These are phyloP conservation scores for Chaenogobius annularis DNA, from an alignment of 2,113 vertebrate species.

Conservation along the genomic window DNA sequence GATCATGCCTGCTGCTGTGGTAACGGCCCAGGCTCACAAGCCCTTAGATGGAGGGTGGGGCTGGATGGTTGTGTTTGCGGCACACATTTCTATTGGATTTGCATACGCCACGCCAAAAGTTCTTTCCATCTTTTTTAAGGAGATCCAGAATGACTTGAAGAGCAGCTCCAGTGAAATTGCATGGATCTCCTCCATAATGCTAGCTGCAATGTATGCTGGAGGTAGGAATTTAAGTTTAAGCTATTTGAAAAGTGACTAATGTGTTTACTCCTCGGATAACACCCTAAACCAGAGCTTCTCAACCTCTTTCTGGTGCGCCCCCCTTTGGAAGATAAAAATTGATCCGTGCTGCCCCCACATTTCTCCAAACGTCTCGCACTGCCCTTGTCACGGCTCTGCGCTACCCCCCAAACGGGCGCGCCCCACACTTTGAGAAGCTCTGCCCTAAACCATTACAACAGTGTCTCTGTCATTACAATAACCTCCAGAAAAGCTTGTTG, in stretches of 20 bases:
- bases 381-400: too few relatives aligned
- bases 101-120: slow-evolving; percentile 83
- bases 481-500: background rate
- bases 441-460: too few relatives aligned
- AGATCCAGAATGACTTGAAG: slow-evolving; percentile 82
- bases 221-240: slow-evolving; percentile 68
- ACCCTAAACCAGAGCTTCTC: background rate
- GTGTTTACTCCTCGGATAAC: background rate
- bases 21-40: slow-evolving; percentile 21
- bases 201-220: slow-evolving; percentile 80
- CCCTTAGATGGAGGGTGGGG: slow-evolving; percentile 83
- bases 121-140: slow-evolving; percentile 82
- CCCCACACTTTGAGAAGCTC: too few relatives aligned
- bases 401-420: too few relatives aligned
- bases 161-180: slow-evolving; percentile 79
- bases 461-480: too few relatives aligned
- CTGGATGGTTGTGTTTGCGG: slow-evolving; percentile 78
- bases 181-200: slow-evolving; percentile 82
- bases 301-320: too few relatives aligned
- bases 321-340: too few relatives aligned
- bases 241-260: background rate
- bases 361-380: too few relatives aligned
- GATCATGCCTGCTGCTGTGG: slow-evolving; percentile 61
- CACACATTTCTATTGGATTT: slow-evolving; percentile 82
- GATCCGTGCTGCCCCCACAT: too few relatives aligned